Conservation (phyloP, 1,140 invertebrate species). For the Diploscapter pachys region DNA sequence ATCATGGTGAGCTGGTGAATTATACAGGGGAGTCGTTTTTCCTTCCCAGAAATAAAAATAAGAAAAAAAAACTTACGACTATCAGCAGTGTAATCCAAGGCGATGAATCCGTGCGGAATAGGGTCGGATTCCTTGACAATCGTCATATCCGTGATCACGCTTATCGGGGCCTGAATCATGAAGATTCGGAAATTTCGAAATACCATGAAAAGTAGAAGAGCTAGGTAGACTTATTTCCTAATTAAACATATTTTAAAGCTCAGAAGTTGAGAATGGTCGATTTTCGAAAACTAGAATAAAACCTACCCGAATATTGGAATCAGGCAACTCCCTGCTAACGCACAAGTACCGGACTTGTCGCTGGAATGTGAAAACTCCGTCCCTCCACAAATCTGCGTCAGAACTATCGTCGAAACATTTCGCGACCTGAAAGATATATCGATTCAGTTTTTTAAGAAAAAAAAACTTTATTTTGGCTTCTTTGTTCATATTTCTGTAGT, state of each 20-base stretch:
- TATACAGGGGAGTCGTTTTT: too few species aligned
- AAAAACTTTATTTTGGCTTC: too few species aligned
- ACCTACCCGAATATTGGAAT: conserved; percentile 33
- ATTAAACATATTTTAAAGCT: background rate
- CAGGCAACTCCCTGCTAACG: conserved; percentile 35
- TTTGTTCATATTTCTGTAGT: too few species aligned
- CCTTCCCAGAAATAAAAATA: background rate
- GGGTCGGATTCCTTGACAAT: conserved; percentile 37
- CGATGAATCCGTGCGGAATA: conserved; percentile 37
- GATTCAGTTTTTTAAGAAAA: too few species aligned
- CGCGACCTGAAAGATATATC: conserved; percentile 27
- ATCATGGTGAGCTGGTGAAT: too few species aligned
- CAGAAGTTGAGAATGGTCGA: background rate
- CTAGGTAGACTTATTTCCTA: background rate
- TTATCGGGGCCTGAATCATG: conserved; percentile 11
- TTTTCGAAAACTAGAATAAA: background rate
- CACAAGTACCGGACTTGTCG: conserved; percentile 35
- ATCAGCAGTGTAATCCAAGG: conserved; percentile 40
- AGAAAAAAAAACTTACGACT: conserved; percentile 26
- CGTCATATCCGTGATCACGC: conserved; percentile 35
- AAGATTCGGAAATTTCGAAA: too few species aligned
- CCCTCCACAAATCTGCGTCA: conserved; percentile 40
- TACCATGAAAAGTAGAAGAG: too few species aligned
- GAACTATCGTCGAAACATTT: conserved; percentile 30
- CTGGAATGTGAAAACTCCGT: conserved; percentile 23